phyloP scores from a whole-genome alignment of 2,888 invertebrate genomes.

The Leptarthrus brevirostris region DNA sequence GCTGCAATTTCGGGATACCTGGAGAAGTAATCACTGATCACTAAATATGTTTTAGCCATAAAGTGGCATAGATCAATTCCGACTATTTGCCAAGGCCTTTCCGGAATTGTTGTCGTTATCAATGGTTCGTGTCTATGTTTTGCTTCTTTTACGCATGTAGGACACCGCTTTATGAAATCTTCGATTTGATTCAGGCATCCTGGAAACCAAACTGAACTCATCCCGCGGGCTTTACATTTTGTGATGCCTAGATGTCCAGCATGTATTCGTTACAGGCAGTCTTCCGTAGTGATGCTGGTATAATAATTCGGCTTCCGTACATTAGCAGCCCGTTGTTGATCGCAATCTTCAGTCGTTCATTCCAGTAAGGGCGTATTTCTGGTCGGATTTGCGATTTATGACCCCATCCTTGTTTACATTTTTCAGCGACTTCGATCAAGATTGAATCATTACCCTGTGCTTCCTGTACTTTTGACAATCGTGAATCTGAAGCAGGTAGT shows the following conservation, averaged over 20 bases:
- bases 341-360: too few relatives aligned
- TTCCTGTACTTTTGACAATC: too few relatives aligned
- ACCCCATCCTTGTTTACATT: too few relatives aligned
- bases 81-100: not conserved
- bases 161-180: not conserved
- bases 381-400: too few relatives aligned
- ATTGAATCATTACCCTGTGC: too few relatives aligned
- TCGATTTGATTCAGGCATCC: not conserved
- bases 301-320: too few relatives aligned
- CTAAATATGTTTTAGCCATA: too few relatives aligned
- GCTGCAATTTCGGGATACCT: conserved; percentile 17
- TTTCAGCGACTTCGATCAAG: too few relatives aligned
- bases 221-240: not conserved
- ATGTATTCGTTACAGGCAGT: not conserved
- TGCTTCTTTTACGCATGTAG: not conserved
- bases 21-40: not conserved
- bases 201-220: not conserved
- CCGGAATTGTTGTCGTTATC: not conserved
- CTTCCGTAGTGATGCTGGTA: too few relatives aligned
- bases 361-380: too few relatives aligned
- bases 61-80: not conserved
- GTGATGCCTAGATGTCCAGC: not conserved
- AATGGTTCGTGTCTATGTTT: not conserved
- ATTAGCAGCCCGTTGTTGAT: too few relatives aligned
- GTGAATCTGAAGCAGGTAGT: too few relatives aligned